Percentiles rank a stretch among this genome's conserved stretches.
phyloP scores from a whole-genome alignment of 2,888 invertebrate genomes.

The Volucella zonaria region DNA sequence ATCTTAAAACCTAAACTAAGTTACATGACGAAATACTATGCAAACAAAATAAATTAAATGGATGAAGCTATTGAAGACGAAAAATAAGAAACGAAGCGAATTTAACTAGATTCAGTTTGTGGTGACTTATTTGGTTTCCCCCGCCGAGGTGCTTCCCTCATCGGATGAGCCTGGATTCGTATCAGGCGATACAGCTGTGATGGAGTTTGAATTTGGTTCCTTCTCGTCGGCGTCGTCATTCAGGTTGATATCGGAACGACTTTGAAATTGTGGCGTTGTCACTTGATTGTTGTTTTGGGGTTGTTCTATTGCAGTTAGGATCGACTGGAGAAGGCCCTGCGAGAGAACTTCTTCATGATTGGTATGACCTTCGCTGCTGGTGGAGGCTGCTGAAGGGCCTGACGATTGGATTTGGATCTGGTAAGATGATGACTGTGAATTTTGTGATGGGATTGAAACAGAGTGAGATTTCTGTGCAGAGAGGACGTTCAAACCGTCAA shows the following conservation, averaged over 20 bases:
- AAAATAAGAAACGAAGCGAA: neutral
- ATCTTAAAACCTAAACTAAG: conserved; percentile 43
- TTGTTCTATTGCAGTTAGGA: conserved; percentile 91
- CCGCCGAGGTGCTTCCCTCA: neutral
- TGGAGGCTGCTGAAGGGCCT: conserved; percentile 81
- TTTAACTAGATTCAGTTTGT: conserved; percentile 45
- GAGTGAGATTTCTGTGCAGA: conserved; percentile 81
- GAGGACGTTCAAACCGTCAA: conserved; percentile 80
- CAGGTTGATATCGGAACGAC: conserved; percentile 77
- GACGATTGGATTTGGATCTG: conserved; percentile 90
- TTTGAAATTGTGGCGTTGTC: conserved; percentile 77
- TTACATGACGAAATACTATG: conserved; percentile 46
- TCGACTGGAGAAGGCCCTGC: conserved; percentile 90
- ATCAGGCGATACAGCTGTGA: conserved; percentile 54
- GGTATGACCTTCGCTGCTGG: conserved; percentile 81
- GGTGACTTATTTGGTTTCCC: conserved; percentile 49
- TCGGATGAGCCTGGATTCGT: conserved; percentile 52
- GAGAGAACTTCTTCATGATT: conserved; percentile 90
- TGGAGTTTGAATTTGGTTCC: conserved; percentile 32
- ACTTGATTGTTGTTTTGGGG: conserved; percentile 81
- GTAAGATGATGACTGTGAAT: conserved; percentile 85
- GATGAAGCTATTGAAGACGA: neutral
- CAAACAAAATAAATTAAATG: conserved; percentile 66
- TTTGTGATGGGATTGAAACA: conserved; percentile 84
- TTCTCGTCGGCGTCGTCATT: conserved; percentile 72